Conservation (phyloP, 2,113 vertebrate genomes). For the Gymnorhina tibicen region DNA sequence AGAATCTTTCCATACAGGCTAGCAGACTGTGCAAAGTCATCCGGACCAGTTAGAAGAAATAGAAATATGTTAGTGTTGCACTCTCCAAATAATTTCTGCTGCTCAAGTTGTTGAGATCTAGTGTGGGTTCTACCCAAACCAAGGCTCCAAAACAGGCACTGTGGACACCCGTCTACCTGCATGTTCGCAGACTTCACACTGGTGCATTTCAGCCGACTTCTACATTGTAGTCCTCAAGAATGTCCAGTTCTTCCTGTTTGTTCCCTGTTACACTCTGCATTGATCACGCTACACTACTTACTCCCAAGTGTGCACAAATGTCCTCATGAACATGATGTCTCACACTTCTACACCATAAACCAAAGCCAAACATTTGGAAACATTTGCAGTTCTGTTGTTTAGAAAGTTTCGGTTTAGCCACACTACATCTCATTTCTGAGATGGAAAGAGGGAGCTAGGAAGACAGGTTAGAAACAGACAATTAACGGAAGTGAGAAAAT, state of each 20-base stretch:
- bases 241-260: not conserved
- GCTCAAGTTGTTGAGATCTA: not conserved
- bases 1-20: not conserved
- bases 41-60: not conserved
- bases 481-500: not conserved
- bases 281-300: rapidly evolving
- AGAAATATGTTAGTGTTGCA: not conserved
- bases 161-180: not conserved
- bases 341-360: not conserved
- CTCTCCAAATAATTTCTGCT: not conserved
- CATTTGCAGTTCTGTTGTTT: not conserved
- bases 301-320: not conserved
- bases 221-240: not conserved
- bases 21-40: not conserved
- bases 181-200: not conserved
- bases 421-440: not conserved
- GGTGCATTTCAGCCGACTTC: not conserved
- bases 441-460: not conserved
- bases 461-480: not conserved
- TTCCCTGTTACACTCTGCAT: not conserved
- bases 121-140: not conserved
- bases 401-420: not conserved
- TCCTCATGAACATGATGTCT: not conserved
- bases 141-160: not conserved
- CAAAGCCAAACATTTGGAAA: not conserved